Evolutionary conservation across 2,888 invertebrate species (phyloP).

Genomic region (Spatulosminthurus flaviceps): DNA sequence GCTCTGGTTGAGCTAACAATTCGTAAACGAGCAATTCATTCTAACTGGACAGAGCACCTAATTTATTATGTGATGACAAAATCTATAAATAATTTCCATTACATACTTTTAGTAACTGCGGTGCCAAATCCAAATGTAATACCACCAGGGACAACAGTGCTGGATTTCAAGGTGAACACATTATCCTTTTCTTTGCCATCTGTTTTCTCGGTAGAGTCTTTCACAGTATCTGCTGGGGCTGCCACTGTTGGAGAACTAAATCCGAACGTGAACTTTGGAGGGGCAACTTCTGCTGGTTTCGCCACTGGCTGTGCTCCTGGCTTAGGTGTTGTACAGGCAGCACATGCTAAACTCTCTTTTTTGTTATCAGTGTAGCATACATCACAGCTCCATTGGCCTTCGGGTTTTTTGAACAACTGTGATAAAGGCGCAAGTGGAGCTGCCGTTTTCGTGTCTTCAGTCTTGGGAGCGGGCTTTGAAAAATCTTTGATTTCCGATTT

Average conservation of each 20-base stretch:
- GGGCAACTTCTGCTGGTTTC: neutral
- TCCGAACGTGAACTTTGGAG: slow-evolving; percentile 45
- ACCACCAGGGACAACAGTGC: neutral
- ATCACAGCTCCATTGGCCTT: slow-evolving; percentile 72
- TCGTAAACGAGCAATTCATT: neutral
- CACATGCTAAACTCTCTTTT: slow-evolving; percentile 68
- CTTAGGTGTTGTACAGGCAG: slow-evolving; percentile 70
- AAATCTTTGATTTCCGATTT: neutral
- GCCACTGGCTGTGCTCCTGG: slow-evolving; percentile 65
- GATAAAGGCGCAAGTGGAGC: slow-evolving; percentile 37
- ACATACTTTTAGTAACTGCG: slow-evolving; percentile 6
- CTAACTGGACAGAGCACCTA: neutral
- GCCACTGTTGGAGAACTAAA: slow-evolving; percentile 29
- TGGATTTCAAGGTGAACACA: slow-evolving; percentile 18
- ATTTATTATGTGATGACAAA: neutral
- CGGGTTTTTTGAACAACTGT: slow-evolving; percentile 66
- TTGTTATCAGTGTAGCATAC: slow-evolving; percentile 72
- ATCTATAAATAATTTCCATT: neutral
- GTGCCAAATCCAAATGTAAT: slow-evolving; percentile 20
- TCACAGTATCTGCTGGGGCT: neutral
- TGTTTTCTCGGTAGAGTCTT: neutral
- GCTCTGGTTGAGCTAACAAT: slow-evolving; percentile 11
- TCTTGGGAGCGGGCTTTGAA: neutral
- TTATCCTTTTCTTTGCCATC: neutral
- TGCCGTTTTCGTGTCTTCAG: slow-evolving; percentile 16